Evolutionary conservation across 2,113 vertebrate genomes (phyloP), one percentile per base, ranked within the genome.

Genomic region (Syrrhaptes paradoxus): DNA sequence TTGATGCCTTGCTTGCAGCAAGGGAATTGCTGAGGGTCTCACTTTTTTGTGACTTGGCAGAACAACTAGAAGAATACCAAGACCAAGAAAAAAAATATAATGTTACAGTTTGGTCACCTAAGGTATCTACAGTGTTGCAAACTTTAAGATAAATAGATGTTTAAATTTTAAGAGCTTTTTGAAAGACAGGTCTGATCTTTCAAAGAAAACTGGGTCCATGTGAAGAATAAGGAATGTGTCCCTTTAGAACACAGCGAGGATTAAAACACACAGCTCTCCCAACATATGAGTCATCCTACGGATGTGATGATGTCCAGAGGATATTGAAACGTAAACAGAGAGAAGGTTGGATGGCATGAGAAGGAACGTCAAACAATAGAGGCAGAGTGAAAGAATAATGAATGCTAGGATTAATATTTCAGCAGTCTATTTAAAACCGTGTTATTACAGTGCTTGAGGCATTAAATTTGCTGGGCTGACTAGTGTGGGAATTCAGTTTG

Each of bases 371-470:
- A 82, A 87, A 92, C 68, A 85, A 58, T 66, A 85, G 74, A 90
- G 57, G 57, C 43, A 92, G 75, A 66, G 26, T 66, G 65, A 83
- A 94, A 92, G 77, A 86, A 93, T 89, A 96, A 80, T 68, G 55
- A 96, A 80, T 0, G 2, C 20, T 54, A 61, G 70, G 77, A 94
- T 94, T 95, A 96, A 96, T 97, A 93, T 96, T 97, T 96, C 71
- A 93, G 41, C 36, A 91, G 66, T 73, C 83, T 95, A 76, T 95
- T 96, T 96, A 95, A 97, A 97, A 94, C 74, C 16, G 22, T 74
- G 83, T 93, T 97, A 95, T 97, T 96, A 81, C 54, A 96, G 76
- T 10, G 57, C 96, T 97, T 71, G 63, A 87, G 91, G 92, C 93
- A 78, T 95, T 96, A 97, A 78, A 96, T 95, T 97, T 97, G 9